Base-by-base conservation (phyloP, 2,113 vertebrate species). In the Sander lucioperca region DNA sequence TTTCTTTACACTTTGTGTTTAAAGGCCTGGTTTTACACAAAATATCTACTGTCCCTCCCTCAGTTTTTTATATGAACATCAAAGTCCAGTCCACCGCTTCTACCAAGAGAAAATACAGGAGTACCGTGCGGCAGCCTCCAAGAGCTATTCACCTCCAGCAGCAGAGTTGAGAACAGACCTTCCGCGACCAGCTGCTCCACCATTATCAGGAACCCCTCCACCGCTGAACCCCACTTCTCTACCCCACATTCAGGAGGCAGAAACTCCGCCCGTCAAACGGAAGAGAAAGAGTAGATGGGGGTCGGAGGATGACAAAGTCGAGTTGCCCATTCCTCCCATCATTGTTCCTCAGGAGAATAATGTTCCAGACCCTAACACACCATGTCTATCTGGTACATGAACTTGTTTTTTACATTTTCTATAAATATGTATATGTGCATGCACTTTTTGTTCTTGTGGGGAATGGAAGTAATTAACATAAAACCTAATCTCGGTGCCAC, bases 221-320 rank as follows among this genome's bases (percentile, higher is more conserved):
- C 23, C 0, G 3, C 92, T 93, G 83, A 96, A 94, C 27, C 58
- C 58, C 0, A 84, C 87, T 3, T 91, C 88, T 54, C 65, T 80
- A 0, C 0, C 8, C 59, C 70, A 61, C 23, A 19, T 3, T 78
- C 74, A 89, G 25, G 85, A 86, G 7, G 54, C 84, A 6, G 45
- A 92, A 0, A 5, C 80, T 4, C 77, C 88, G 0, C 91, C 93
- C 15, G 83, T 91, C 2, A 99, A 99, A 79, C 96, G 96, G 83
- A 99, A 97, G 89, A 92, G 97, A 77, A 99, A 99, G 94, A 99
- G 98, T 90, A 93, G 98, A 23, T 99, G 98, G 98, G 98, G 98
- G 0, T 96, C 98, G 0, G 97, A 97, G 74, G 97, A 97, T 14
- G 97, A 99, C 59, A 97, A 97, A 86, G 96, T 98, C 15, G 96